Base-by-base conservation (phyloP, 2,113 vertebrate species). In the Lanius ludovicianus region DNA sequence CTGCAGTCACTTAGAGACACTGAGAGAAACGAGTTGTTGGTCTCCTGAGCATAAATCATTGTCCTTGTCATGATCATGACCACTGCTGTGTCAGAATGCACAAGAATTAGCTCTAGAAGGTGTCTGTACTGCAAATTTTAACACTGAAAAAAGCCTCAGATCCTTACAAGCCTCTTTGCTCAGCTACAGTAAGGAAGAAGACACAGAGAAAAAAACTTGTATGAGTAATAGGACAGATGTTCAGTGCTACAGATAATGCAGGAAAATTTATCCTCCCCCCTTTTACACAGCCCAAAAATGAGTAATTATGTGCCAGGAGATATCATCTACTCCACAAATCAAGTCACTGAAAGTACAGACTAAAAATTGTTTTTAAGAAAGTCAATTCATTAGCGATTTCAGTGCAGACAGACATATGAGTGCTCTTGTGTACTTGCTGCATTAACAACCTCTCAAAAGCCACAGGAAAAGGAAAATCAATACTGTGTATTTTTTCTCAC, bases 351-450 rank as follows among this genome's bases (percentile, higher is more conserved):
- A 93, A 80, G 67, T 89, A 70, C 75, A 93, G 78, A 73, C 81
- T 85, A 85, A 85, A 94, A 93, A 78, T 44, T 80, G 55, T 28
- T 78, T 91, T 80, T 85, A 27, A 73, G 76, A 81, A 95, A 96
- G 95, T 96, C 95, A 93, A 96, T 95, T 96, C 96, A 92, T 96
- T 93, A 90, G 89, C 55, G 95, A 93, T 94, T 93, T 87, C 93
- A 44, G 79, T 25, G 85, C 95, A 94, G 95, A 68, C 94, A 95
- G 89, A 76, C 89, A 80, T 14, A 64, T 5, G 86, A 94, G 93
- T n/a, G 83, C 92, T 94, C 80, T 56, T 74, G 81, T 77, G 67
- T 81, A 60, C 60, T 82, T 33, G 84, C 93, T 91, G 84, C 93
- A 95, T 94, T 95, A 95, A 96, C 94, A 87, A 84, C 84, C 94